These are phyloP conservation scores for Arenaria interpres DNA, from an alignment of 2,113 vertebrate genomes.

Conservation along the genomic window DNA sequence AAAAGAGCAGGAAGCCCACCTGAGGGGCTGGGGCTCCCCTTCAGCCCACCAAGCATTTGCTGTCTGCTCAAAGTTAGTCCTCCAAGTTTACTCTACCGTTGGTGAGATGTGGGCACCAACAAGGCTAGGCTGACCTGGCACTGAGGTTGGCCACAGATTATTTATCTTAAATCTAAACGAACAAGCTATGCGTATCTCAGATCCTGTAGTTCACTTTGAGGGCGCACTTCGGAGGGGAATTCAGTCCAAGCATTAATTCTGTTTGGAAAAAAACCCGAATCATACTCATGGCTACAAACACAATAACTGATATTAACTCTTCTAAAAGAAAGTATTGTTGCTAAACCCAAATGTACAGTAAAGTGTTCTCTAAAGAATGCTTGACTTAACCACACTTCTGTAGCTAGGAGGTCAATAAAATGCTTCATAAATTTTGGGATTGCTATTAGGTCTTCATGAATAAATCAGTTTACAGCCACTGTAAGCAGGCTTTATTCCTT, in stretches of 20 bases:
- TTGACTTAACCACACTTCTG: not conserved
- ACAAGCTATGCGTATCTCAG: not conserved
- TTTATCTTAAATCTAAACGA: not conserved
- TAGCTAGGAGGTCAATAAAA: not conserved
- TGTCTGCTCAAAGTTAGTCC: not conserved
- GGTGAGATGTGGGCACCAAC: not conserved
- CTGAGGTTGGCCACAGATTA: not conserved
- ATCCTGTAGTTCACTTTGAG: not conserved
- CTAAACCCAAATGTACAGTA: not conserved
- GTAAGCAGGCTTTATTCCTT: not conserved
- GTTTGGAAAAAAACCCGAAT: not conserved
- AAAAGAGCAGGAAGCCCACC: not conserved
- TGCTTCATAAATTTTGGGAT: not conserved
- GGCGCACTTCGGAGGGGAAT: not conserved
- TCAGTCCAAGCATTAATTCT: not conserved
- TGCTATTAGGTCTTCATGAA: not conserved
- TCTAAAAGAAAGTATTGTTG: not conserved
- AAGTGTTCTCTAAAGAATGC: not conserved
- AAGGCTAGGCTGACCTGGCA: accelerated
- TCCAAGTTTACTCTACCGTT: not conserved
- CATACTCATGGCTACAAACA: not conserved
- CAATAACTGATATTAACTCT: not conserved
- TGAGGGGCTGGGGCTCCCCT: not conserved
- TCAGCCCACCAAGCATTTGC: not conserved
- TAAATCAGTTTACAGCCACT: not conserved